Percentiles rank a stretch among this genome's conserved stretches.
Conservation (phyloP, 2,113 vertebrate genomes). For the Acrocephalus kingi region DNA sequence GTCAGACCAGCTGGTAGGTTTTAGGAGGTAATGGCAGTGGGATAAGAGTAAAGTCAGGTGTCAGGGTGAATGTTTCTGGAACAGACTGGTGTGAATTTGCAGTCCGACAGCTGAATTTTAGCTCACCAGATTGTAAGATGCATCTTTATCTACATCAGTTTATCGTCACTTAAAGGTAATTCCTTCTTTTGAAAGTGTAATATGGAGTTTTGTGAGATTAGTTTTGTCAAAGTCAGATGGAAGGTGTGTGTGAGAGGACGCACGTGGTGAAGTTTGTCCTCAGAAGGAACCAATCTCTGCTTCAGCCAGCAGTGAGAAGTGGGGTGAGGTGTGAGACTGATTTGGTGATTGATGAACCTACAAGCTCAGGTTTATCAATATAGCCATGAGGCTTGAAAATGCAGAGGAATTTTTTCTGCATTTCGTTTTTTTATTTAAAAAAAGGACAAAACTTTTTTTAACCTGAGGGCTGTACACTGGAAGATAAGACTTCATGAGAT, state of each 20-base stretch:
- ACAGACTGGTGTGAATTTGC: rapidly evolving
- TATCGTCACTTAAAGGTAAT: not conserved
- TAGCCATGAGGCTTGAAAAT: not conserved
- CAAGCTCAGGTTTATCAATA: not conserved
- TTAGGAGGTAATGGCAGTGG: not conserved
- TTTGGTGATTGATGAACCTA: no score
- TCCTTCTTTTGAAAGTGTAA: not conserved
- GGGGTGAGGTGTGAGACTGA: not conserved
- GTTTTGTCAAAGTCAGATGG: not conserved
- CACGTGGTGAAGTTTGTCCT: not conserved
- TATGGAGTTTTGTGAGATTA: not conserved
- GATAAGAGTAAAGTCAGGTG: not conserved
- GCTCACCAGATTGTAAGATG: not conserved
- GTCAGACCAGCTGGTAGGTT: rapidly evolving
- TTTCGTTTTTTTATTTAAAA: not conserved
- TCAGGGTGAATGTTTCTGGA: not conserved
- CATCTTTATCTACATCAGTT: not conserved
- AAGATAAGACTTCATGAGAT: not conserved
- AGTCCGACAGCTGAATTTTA: not conserved
- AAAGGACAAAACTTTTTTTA: not conserved
- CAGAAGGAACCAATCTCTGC: not conserved
- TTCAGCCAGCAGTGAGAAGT: not conserved
- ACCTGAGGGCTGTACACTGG: not conserved
- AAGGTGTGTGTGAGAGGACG: not conserved
- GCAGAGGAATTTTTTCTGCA: not conserved